Evolutionary conservation across 2,888 invertebrate genomes (phyloP), one percentile per base, ranked within the genome.

Genomic region (Scelioninae gen. 2): DNA sequence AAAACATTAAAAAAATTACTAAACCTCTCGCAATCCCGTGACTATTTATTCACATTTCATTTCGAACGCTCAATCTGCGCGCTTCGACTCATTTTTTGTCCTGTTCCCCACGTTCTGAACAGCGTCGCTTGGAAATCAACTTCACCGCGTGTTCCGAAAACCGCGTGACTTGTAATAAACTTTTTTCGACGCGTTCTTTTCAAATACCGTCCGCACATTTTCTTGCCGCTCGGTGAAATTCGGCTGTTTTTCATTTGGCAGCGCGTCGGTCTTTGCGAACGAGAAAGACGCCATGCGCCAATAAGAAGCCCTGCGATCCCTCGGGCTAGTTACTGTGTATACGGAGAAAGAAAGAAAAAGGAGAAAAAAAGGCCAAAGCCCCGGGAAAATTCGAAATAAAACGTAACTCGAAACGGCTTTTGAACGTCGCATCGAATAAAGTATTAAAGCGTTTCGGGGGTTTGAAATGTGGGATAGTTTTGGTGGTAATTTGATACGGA

Each of bases 401-500:
- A 35, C 58, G 67, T 67, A 67, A 67, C 52, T 67, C 43, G 67
- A 67, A 67, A 67, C 67, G 39, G 58, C 52, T 52, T 58, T 58
- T 50, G 52, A 58, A 15, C 67, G 43, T 43, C 45, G 43, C 22
- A n/a, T 48, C 41, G 50, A 43, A 58, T 58, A 58, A 67, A 67
- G 67, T 52, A 52, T 64, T 64, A 53, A 53, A 53, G 43, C 43
- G 55, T 46, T 55, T 55, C 33, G 52, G 37, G n/a, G 55, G 55
- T 46, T 64, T 28, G 64, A 64, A 60, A 35, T 60, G 60, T 53
- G 68, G 52, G 52, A 68, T 58, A 60, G 60, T 68, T 64, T 68
- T 60, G 57, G 58, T 50, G 45, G 68, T 68, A 68, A 68, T 68
- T 60, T 68, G 68, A 68, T 68, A 68, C 60, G 68, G 68, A 60